These are phyloP conservation scores for Ophion slaviceki DNA, from an alignment of 2,888 invertebrate species.

Conservation along the genomic window DNA sequence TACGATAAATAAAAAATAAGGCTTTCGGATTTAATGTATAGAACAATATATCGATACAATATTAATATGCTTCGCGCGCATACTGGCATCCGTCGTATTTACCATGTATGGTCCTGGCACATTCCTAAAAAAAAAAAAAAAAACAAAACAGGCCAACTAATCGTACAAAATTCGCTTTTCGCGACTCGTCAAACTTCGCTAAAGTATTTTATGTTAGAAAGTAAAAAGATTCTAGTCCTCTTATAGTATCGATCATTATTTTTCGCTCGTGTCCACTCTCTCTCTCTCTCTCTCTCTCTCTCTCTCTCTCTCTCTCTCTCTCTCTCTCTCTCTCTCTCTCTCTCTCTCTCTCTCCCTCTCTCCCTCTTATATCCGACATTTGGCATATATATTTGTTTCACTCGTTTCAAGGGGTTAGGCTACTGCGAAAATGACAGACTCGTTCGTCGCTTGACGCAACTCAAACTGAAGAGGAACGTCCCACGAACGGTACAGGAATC, in stretches of 20 bases:
- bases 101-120: slow-evolving; percentile 66
- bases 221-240: slow-evolving; percentile 30
- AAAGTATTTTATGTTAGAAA: slow-evolving; percentile 21
- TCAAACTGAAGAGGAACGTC: too few relatives aligned
- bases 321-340: too few relatives aligned
- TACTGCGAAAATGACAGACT: too few relatives aligned
- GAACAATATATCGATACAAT: slow-evolving; percentile 39
- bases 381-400: too few relatives aligned
- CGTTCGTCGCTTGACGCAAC: too few relatives aligned
- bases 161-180: slow-evolving; percentile 38
- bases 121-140: slow-evolving; percentile 19
- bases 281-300: not conserved
- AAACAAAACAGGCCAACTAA: slow-evolving; percentile 41
- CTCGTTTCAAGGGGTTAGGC: too few relatives aligned
- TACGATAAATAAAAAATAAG: slow-evolving; percentile 2
- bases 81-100: slow-evolving; percentile 40
- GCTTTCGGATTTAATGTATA: slow-evolving; percentile 30
- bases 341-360: too few relatives aligned
- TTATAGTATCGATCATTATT: slow-evolving; percentile 30
- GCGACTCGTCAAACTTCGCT: slow-evolving; percentile 34
- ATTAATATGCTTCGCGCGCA: slow-evolving; percentile 32
- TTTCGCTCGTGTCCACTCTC: not conserved
- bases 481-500: too few relatives aligned
- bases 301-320: not conserved
- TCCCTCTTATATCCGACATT: too few relatives aligned